phyloP scores from a whole-genome alignment of 1,140 invertebrate genomes.

The Whitmania pigra region DNA sequence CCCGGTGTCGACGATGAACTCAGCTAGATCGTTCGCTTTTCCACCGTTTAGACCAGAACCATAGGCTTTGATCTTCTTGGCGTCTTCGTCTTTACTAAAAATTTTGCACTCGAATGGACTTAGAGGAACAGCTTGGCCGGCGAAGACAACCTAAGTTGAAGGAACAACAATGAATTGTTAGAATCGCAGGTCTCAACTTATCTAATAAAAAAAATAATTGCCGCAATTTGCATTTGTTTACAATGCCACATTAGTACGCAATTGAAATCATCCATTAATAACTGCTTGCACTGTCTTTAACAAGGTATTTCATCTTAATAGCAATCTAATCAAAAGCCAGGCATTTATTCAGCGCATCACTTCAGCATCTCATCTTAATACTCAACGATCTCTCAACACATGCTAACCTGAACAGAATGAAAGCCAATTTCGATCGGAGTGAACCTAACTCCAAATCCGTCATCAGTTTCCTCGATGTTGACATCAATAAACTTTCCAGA shows the following conservation, averaged over 20 bases:
- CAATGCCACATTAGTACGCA: no score
- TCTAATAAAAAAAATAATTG: no score
- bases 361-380: no score
- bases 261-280: no score
- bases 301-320: no score
- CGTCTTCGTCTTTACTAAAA: constrained; percentile 17
- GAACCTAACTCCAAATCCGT: constrained; percentile 66
- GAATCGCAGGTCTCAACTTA: no score
- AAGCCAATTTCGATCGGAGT: constrained; percentile 64
- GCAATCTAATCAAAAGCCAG: no score
- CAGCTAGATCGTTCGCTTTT: constrained; percentile 38
- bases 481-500: constrained; percentile 49
- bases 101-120: constrained; percentile 35
- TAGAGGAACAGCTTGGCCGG: constrained; percentile 30
- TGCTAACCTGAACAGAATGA: constrained; percentile 31
- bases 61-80: constrained; percentile 36
- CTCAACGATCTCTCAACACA: no score
- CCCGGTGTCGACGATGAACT: constrained; percentile 56
- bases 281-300: no score
- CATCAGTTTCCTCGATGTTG: constrained; percentile 46
- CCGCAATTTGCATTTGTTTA: no score
- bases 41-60: constrained; percentile 41
- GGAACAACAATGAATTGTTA: no score
- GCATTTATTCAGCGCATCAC: no score
- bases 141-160: constrained; percentile 29